Evolutionary conservation across 2,113 vertebrate species (phyloP).

Genomic region (Corydoras maculifer): DNA sequence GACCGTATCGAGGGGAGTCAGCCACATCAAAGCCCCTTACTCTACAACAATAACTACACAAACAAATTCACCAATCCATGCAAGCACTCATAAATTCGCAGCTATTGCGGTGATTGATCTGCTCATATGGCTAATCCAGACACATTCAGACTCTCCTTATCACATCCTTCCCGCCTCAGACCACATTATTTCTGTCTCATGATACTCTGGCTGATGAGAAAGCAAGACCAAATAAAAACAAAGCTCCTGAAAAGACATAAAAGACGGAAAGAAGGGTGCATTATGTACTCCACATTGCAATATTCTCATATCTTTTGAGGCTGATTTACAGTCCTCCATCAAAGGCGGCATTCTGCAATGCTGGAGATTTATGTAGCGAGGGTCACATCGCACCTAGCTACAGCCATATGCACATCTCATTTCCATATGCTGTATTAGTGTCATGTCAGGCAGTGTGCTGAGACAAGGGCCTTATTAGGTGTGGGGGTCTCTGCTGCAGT

Average conservation of each 20-base stretch:
- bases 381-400: slow-evolving; percentile 45
- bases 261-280: slow-evolving; percentile 32
- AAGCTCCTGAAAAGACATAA: slow-evolving; percentile 39
- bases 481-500: slow-evolving; percentile 54
- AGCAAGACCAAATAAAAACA: slow-evolving; percentile 41
- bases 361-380: slow-evolving; percentile 45
- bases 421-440: slow-evolving; percentile 49
- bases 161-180: slow-evolving; percentile 31
- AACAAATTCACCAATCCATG: slow-evolving; percentile 25
- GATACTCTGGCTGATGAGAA: slow-evolving; percentile 42
- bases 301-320: slow-evolving; percentile 45
- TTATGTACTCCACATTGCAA: slow-evolving; percentile 35
- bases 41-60: slow-evolving; percentile 58
- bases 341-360: slow-evolving; percentile 23
- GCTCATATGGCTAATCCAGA: slow-evolving; percentile 35
- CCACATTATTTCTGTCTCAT: slow-evolving; percentile 42
- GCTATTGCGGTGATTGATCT: slow-evolving; percentile 33
- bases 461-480: slow-evolving; percentile 58
- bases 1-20: slow-evolving; percentile 1
- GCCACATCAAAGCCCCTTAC: slow-evolving; percentile 17
- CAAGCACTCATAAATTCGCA: slow-evolving; percentile 13
- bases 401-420: slow-evolving; percentile 48
- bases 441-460: slow-evolving; percentile 44
- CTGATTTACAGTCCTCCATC: slow-evolving; percentile 48
- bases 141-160: slow-evolving; percentile 38